A percentile compares a stretch with the other conserved stretches of the same genome.
These are phyloP conservation scores for Metopolophium dirhodum DNA, from an alignment of 1,140 invertebrate genomes.

Conservation along the genomic window DNA sequence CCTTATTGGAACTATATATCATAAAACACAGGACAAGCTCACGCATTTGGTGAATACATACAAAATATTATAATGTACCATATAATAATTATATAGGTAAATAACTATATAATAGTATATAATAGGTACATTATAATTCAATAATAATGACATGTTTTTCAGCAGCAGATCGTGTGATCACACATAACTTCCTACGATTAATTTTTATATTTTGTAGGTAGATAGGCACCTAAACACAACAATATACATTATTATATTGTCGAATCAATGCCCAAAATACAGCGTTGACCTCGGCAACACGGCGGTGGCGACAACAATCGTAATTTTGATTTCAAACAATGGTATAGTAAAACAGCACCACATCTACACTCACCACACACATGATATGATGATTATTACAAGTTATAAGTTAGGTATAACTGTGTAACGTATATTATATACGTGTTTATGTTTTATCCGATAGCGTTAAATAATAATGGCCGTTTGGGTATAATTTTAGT, in stretches of 20 bases:
- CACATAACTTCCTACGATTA: constrained; percentile 8
- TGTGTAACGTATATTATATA: neutral
- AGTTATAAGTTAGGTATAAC: neutral
- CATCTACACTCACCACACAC: neutral
- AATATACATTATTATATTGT: neutral
- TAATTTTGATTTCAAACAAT: constrained; percentile 6
- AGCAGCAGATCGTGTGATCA: neutral
- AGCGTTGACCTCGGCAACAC: neutral
- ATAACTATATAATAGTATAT: neutral
- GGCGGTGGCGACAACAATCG: neutral
- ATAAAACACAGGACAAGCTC: neutral
- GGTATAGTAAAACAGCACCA: neutral
- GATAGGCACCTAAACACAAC: neutral
- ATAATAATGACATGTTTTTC: constrained; percentile 8
- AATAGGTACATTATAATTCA: neutral
- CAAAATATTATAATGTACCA: neutral
- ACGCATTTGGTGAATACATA: neutral
- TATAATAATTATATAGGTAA: neutral
- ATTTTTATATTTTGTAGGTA: neutral
- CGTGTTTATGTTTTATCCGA: neutral
- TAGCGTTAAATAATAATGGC: neutral
- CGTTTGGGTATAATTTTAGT: neutral
- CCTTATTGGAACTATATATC: neutral
- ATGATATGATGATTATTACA: neutral
- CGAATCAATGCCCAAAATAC: neutral